Conservation (phyloP, 2,888 invertebrate species). For the Neoitamus cyanurus region DNA sequence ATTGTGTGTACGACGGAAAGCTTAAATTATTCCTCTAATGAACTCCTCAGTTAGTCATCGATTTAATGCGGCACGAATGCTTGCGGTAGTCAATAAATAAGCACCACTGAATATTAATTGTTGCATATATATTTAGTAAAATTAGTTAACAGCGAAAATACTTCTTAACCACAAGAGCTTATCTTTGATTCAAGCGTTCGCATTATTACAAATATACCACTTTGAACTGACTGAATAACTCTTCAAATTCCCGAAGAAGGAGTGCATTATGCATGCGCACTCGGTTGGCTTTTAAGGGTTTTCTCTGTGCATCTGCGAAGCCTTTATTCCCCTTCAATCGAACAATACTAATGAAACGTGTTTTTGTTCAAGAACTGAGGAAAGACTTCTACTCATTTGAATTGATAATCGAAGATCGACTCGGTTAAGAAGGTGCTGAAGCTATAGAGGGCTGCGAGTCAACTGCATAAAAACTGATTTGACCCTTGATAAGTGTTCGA, state of each 20-base stretch:
- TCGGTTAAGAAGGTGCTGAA: constrained; percentile 16
- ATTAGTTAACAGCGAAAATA: neutral
- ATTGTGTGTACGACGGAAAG: neutral
- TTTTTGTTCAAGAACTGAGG: constrained; percentile 15
- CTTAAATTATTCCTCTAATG: neutral
- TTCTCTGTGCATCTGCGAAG: neutral
- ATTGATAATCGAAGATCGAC: constrained; percentile 41
- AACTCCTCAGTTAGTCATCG: neutral
- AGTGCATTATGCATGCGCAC: constrained; percentile 5
- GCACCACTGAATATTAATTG: neutral
- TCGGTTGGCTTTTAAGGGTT: neutral
- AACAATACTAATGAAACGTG: constrained; percentile 34
- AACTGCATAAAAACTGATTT: constrained; percentile 50
- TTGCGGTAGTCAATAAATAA: neutral
- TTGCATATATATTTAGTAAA: neutral
- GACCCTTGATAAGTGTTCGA: constrained; percentile 51
- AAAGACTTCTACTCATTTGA: constrained; percentile 38
- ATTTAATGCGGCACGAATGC: neutral
- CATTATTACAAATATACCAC: neutral
- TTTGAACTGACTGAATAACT: neutral
- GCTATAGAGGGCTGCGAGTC: constrained; percentile 26
- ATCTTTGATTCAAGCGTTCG: neutral
- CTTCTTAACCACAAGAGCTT: neutral
- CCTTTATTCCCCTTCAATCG: neutral
- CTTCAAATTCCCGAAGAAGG: neutral